These are phyloP conservation scores for Eulithis prunata DNA, from an alignment of 2,888 invertebrate species.

Conservation along the genomic window DNA sequence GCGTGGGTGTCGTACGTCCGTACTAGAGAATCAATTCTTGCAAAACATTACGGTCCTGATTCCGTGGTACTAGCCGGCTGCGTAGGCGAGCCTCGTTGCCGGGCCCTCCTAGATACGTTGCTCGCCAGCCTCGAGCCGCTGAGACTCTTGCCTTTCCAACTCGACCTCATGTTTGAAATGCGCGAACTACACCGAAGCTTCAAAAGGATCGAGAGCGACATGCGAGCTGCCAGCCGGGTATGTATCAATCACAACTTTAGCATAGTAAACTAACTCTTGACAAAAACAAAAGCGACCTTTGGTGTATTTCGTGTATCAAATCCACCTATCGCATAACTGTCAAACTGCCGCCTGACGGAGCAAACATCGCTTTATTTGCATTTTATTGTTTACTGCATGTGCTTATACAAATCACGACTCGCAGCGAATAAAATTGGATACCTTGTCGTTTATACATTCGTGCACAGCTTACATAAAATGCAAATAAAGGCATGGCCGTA, in stretches of 20 bases:
- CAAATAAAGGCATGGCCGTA: conserved; percentile 73
- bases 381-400: conserved; percentile 83
- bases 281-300: conserved; percentile 50
- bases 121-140: conserved; percentile 91
- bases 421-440: conserved; percentile 64
- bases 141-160: conserved; percentile 90
- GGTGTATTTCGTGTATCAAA: conserved; percentile 57
- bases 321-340: conserved; percentile 59
- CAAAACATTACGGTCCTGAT: conserved; percentile 91
- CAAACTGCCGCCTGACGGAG: conserved; percentile 59
- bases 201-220: conserved; percentile 86
- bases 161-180: conserved; percentile 92
- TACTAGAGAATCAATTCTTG: conserved; percentile 91
- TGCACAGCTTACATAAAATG: conserved; percentile 83
- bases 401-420: conserved; percentile 72
- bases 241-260: conserved; percentile 46
- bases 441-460: conserved; percentile 65
- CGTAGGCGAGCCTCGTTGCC: conserved; percentile 81
- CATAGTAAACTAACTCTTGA: conserved; percentile 37
- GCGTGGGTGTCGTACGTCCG: conserved; percentile 95
- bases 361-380: conserved; percentile 82
- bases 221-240: conserved; percentile 81
- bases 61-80: conserved; percentile 89
- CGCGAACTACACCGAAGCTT: conserved; percentile 90
- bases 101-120: conserved; percentile 88